These are phyloP conservation scores for Tupaia chinensis DNA, from an alignment of 2,113 vertebrate species.

Conservation along the genomic window DNA sequence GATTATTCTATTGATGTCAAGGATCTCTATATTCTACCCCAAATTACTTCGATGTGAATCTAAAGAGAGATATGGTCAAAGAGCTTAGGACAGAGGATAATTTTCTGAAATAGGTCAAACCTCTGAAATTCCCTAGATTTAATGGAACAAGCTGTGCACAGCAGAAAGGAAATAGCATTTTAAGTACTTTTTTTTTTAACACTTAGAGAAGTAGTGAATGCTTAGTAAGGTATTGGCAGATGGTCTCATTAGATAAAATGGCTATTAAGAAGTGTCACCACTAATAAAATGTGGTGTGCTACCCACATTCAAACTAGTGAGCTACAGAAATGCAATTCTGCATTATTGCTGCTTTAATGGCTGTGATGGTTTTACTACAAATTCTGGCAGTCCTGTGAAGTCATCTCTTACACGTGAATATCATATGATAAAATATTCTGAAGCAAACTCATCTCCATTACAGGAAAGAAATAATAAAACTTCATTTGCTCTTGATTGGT, in stretches of 20 bases:
- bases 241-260: conserved; percentile 65
- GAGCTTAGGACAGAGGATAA: conserved; percentile 17
- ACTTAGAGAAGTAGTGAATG: conserved; percentile 20
- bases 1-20: conserved; percentile 50
- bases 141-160: conserved; percentile 49
- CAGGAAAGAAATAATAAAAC: not conserved
- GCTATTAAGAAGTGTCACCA: conserved; percentile 16
- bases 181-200: conserved; percentile 16
- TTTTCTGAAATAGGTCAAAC: conserved; percentile 76
- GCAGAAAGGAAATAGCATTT: conserved; percentile 63
- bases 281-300: not conserved
- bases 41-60: conserved; percentile 53
- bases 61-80: conserved; percentile 16
- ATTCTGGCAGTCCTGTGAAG: not conserved
- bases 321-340: not conserved
- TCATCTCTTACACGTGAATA: not conserved
- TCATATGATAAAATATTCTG: not conserved
- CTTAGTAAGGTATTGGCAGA: conserved; percentile 63
- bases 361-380: not conserved
- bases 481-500: not conserved
- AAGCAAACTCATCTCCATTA: not conserved
- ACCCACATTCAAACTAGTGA: not conserved
- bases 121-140: conserved; percentile 56
- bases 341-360: not conserved
- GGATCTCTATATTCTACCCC: conserved; percentile 48